Evolutionary conservation across 2,888 invertebrate genomes (phyloP).

Genomic region (Drosophila yooni): DNA sequence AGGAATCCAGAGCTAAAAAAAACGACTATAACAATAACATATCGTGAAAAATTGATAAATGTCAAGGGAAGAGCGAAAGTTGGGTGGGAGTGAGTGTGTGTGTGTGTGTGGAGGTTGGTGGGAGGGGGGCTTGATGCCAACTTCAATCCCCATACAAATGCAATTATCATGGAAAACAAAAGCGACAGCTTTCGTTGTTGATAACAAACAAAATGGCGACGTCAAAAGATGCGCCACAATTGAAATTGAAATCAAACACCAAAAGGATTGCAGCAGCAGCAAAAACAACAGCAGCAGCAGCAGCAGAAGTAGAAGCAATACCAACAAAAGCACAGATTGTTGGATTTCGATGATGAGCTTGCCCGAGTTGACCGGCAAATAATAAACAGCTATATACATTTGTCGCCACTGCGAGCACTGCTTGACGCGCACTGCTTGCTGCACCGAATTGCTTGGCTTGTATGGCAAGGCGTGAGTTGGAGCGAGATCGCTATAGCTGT

Average conservation of each 20-base stretch:
- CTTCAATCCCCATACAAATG: conserved; percentile 68
- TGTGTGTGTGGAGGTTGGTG: too few relatives aligned
- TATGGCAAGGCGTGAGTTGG: conserved; percentile 13
- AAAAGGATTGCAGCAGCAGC: conserved; percentile 68
- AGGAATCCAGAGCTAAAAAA: conserved; percentile 12
- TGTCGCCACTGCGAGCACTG: conserved; percentile 51
- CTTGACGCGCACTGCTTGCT: conserved; percentile 58
- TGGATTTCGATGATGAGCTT: conserved; percentile 53
- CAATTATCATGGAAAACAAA: conserved; percentile 81
- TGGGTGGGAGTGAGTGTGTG: background rate
- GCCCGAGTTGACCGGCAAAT: conserved; percentile 52
- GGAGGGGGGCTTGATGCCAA: background rate
- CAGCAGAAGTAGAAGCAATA: conserved; percentile 7
- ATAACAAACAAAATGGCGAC: conserved; percentile 72
- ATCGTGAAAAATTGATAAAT: conserved; percentile 76
- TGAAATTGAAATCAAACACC: conserved; percentile 77
- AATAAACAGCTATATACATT: conserved; percentile 34
- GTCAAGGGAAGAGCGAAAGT: conserved; percentile 39
- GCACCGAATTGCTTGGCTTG: conserved; percentile 10
- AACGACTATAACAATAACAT: conserved; percentile 41
- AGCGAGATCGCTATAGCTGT: conserved; percentile 44
- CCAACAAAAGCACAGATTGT: conserved; percentile 14
- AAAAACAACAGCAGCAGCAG: conserved; percentile 17
- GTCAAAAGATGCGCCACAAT: conserved; percentile 79
- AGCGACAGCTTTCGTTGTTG: conserved; percentile 72